Conservation (phyloP, 2,888 invertebrate species). For the Epinotia ramella region DNA sequence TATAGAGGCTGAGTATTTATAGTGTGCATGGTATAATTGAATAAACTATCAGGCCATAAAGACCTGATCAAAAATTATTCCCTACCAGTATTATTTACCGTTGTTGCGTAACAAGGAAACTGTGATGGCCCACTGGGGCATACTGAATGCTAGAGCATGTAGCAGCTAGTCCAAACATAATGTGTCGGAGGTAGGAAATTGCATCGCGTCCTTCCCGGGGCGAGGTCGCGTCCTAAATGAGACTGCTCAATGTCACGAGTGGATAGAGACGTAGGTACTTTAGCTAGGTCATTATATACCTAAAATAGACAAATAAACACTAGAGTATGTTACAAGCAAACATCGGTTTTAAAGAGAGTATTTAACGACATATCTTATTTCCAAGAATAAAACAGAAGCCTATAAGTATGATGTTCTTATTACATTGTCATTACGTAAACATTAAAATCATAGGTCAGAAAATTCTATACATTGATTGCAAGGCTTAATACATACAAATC, state of each 20-base stretch:
- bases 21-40: not conserved
- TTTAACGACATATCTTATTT: not conserved
- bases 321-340: not conserved
- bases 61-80: not conserved
- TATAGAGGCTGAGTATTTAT: not conserved
- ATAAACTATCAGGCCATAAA: not conserved
- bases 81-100: not conserved
- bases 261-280: slow-evolving; percentile 11
- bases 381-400: too few relatives aligned
- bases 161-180: slow-evolving; percentile 41
- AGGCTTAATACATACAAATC: too few relatives aligned
- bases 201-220: slow-evolving; percentile 48
- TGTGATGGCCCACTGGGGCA: slow-evolving; percentile 17
- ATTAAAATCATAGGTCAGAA: not conserved
- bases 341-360: not conserved
- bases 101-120: slow-evolving; percentile 13
- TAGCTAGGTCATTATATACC: not conserved
- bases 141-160: slow-evolving; percentile 6
- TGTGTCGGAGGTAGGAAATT: slow-evolving; percentile 44
- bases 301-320: not conserved
- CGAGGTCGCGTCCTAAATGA: slow-evolving; percentile 64
- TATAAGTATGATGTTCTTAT: too few relatives aligned
- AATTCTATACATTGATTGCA: too few relatives aligned
- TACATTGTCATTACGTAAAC: not conserved
- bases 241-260: slow-evolving; percentile 62